Evolutionary conservation across 1,140 invertebrate species (phyloP), one percentile per base, ranked within the genome.

Genomic region (Yoshiicerus persimilis): DNA sequence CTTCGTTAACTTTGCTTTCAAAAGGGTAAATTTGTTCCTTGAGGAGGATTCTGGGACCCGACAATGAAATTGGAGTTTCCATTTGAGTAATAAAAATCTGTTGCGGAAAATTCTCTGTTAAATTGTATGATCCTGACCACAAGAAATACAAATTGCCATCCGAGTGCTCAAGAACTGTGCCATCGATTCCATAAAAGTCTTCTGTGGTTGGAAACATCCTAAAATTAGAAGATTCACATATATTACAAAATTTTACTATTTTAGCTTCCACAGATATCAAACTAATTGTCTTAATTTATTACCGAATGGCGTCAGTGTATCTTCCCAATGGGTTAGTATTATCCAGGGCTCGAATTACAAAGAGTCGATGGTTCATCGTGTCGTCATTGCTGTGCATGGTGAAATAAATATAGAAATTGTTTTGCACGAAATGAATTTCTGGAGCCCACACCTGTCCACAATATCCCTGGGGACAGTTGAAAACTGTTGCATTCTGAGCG

Each of bases 281-380:
- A n/a, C n/a, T n/a, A n/a, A n/a, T n/a, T n/a, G n/a, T n/a, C n/a
- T n/a, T n/a, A n/a, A n/a, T n/a, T n/a, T n/a, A n/a, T n/a, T 87
- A 90, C 89, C 88, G 86, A 23, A 77, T 34, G 1, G 32, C 80
- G 25, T 39, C 23, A 9, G 86, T 86, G 38, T 64, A 90, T 20
- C 47, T 86, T 39, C 90, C 90, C 80, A 90, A 25, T 2, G 90
- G 88, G 34, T 89, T 88, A 41, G 70, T 77, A 0, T 86, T 25
- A 66, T 90, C 83, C 8, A 47, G 16, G 20, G 84, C 84, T 8
- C 30, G 23, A 20, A 84, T 87, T 8, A 89, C 90, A 38, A 89
- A 90, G 89, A 90, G 89, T n/a, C 90, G 25, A 38, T 90, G 90
- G 85, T 90, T 90, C 2, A 80, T 86, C 80, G 89, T 90, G 38